phyloP scores from a whole-genome alignment of 2,797 vertebrate species.

The Cheirogaleus major region DNA sequence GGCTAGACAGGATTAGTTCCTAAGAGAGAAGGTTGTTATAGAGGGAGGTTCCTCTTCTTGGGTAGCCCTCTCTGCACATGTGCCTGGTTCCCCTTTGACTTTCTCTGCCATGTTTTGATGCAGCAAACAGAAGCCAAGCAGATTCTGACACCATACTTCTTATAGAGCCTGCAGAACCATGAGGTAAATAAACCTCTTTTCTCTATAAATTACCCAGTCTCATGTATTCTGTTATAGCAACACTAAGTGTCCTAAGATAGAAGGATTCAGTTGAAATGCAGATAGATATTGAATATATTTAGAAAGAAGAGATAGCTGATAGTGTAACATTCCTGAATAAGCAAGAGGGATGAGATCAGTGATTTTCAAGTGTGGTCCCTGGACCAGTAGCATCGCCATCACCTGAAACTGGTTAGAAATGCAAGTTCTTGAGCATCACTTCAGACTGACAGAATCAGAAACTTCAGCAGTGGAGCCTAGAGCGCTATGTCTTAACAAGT shows the following conservation, averaged over 20 bases:
- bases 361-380: neutral
- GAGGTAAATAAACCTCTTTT: neutral
- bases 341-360: neutral
- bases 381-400: neutral
- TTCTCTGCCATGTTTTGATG: neutral
- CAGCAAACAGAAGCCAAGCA: neutral
- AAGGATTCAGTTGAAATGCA: constrained; percentile 3
- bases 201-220: neutral
- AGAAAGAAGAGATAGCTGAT: neutral
- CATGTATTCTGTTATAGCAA: neutral
- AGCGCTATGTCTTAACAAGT: neutral
- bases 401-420: neutral
- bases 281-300: neutral
- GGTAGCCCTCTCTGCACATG: too few species aligned
- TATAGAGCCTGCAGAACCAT: neutral
- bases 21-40: neutral
- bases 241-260: neutral
- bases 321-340: neutral
- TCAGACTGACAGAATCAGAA: constrained; percentile 8
- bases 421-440: neutral
- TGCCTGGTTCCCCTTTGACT: neutral
- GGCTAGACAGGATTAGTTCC: neutral
- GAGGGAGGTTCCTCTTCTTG: neutral
- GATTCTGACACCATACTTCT: neutral
- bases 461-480: neutral